Evolutionary conservation across 2,888 invertebrate species (phyloP).

Genomic region (Chironomus riparius): DNA sequence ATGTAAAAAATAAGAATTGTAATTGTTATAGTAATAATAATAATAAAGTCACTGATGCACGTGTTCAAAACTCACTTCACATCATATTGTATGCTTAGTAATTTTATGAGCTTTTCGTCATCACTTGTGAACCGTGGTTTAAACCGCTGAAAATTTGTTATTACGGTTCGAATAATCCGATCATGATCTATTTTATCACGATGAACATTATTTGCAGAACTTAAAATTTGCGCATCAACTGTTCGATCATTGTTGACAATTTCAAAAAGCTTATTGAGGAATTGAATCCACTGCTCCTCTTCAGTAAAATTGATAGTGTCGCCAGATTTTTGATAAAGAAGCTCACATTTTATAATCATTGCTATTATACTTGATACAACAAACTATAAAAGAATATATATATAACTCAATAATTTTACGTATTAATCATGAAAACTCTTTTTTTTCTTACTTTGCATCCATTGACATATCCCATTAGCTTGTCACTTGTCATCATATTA

Average conservation of each 20-base stretch:
- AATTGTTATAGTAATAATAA: too few species aligned
- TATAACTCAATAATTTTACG: not conserved
- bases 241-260: conserved; percentile 13
- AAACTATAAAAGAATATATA: conserved; percentile 4
- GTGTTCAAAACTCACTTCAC: not conserved
- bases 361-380: conserved; percentile 17
- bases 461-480: conserved; percentile 38
- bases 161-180: not conserved
- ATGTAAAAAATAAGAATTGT: too few species aligned
- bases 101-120: conserved; percentile 14
- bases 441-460: conserved; percentile 38
- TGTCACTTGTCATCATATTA: conserved; percentile 37
- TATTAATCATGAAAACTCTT: not conserved
- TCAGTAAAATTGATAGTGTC: conserved; percentile 9
- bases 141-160: conserved; percentile 16
- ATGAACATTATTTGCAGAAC: conserved; percentile 14
- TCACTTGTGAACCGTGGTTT: not conserved
- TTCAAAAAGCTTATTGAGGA: conserved; percentile 19
- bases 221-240: conserved; percentile 18
- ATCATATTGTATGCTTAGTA: conserved; percentile 19
- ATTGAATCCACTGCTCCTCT: conserved; percentile 17
- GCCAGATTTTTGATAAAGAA: conserved; percentile 9
- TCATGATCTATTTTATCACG: conserved; percentile 17
- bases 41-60: too few species aligned
- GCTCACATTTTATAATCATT: conserved; percentile 21